Evolutionary conservation across 2,797 vertebrate species (phyloP).

Genomic region (Mastacembelus armatus): DNA sequence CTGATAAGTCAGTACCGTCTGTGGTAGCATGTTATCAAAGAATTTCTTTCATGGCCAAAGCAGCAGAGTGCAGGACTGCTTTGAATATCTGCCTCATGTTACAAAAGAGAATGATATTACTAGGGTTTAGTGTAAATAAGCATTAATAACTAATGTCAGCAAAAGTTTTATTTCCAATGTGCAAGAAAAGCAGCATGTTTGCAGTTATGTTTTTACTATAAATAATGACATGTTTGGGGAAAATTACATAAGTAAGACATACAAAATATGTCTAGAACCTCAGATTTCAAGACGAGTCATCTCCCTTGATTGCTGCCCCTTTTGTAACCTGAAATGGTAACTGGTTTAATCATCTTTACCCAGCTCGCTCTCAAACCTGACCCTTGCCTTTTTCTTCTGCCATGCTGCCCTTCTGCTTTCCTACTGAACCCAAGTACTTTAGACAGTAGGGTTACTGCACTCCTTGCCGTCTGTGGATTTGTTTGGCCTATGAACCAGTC

Average conservation of each 20-base stretch:
- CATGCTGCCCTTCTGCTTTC: not conserved
- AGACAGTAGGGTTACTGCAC: not conserved
- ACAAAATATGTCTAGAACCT: too few relatives aligned
- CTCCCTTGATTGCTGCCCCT: too few relatives aligned
- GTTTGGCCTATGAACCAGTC: too few relatives aligned
- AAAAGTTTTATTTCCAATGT: not conserved
- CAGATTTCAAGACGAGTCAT: too few relatives aligned
- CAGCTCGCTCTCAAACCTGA: not conserved
- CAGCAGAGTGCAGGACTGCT: not conserved
- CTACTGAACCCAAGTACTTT: not conserved
- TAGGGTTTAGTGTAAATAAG: not conserved
- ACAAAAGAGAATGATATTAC: too few relatives aligned
- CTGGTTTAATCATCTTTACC: not conserved
- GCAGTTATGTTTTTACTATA: too few relatives aligned
- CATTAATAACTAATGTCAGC: not conserved
- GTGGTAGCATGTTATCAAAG: constrained; percentile 27
- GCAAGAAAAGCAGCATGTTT: too few relatives aligned
- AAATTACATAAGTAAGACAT: too few relatives aligned
- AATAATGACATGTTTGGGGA: not conserved
- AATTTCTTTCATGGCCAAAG: constrained; percentile 31
- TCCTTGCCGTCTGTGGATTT: not conserved
- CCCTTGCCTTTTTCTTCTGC: not conserved
- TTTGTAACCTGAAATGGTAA: not conserved
- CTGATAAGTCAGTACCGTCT: constrained; percentile 25
- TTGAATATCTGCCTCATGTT: not conserved